Conservation (phyloP, 2,888 invertebrate species). For the Nebria salina region DNA sequence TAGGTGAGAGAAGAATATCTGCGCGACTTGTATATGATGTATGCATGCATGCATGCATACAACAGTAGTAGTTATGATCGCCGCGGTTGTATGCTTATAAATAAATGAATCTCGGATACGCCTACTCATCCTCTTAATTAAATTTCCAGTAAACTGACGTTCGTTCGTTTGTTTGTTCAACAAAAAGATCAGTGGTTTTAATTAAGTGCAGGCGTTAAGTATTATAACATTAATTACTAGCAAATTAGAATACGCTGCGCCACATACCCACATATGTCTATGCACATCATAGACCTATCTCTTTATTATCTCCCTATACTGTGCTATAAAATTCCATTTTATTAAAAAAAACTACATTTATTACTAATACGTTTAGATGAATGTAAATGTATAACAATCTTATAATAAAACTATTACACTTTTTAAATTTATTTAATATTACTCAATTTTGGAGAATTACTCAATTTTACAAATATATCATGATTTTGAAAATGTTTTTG, state of each 20-base stretch:
- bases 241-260: conserved; percentile 12
- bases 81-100: conserved; percentile 28
- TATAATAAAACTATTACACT: no score
- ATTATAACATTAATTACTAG: conserved; percentile 33
- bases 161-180: neutral
- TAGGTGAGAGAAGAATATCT: no score
- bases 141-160: conserved; percentile 36
- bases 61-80: neutral
- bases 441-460: no score
- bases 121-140: conserved; percentile 41
- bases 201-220: conserved; percentile 13
- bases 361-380: no score
- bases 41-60: neutral
- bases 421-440: no score
- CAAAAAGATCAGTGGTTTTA: conserved; percentile 32
- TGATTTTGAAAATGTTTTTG: no score
- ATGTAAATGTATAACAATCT: no score
- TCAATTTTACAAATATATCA: no score
- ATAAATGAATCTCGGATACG: conserved; percentile 31
- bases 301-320: neutral
- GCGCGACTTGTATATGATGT: neutral
- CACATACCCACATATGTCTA: neutral
- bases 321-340: no score
- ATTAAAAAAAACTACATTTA: no score
- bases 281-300: neutral